These are phyloP conservation scores for Dynastes hyllus DNA, from an alignment of 2,888 invertebrate species.

Conservation along the genomic window DNA sequence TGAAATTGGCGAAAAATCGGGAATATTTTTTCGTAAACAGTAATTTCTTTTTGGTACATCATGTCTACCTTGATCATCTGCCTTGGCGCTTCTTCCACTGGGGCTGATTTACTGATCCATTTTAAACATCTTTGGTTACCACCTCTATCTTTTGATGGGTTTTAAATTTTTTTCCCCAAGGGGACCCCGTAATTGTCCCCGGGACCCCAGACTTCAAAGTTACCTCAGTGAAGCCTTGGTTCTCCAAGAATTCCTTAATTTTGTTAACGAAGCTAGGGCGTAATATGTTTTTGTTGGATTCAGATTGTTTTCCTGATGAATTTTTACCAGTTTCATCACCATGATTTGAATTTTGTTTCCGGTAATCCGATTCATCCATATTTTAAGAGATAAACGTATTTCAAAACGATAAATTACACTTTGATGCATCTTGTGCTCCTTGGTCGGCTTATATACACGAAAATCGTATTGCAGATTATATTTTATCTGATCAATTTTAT, in stretches of 20 bases:
- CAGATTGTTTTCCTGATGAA: too few species aligned
- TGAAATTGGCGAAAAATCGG: neutral
- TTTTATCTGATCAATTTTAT: too few species aligned
- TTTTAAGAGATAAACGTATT: too few species aligned
- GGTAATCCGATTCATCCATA: too few species aligned
- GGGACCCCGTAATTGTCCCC: conserved; percentile 6
- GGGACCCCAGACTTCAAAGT: neutral
- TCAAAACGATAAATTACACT: too few species aligned
- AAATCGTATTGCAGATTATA: too few species aligned
- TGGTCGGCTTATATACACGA: too few species aligned
- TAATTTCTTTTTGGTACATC: conserved; percentile 4
- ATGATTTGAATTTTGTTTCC: too few species aligned
- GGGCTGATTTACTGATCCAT: conserved; percentile 13
- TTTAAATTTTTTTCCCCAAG: neutral
- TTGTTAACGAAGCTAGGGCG: neutral
- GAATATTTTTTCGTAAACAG: neutral
- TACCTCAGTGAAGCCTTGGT: neutral
- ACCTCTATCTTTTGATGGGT: neutral
- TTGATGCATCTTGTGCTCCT: too few species aligned
- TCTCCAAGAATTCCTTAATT: neutral
- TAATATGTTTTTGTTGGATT: neutral
- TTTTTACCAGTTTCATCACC: too few species aligned
- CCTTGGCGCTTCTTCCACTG: neutral
- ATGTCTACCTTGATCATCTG: neutral
- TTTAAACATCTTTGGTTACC: neutral